Conservation (phyloP, 2,113 vertebrate species). For the Eleginops maclovinus region DNA sequence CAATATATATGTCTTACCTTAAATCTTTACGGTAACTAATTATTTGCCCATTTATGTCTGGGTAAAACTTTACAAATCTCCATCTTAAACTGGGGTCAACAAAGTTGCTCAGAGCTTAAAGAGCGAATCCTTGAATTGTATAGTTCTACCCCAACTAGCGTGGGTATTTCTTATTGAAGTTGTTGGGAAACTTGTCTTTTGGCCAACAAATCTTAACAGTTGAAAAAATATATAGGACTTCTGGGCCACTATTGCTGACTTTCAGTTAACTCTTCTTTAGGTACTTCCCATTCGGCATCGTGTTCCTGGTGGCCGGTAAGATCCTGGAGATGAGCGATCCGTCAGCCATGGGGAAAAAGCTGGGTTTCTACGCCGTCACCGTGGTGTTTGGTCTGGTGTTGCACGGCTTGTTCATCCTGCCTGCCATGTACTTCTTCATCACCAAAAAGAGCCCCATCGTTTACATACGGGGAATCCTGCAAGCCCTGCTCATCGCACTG, state of each 20-base stretch:
- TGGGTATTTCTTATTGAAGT: background rate
- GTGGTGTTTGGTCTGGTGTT: conserved; percentile 95
- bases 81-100: background rate
- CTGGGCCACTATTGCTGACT: background rate
- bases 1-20: background rate
- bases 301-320: conserved; percentile 97
- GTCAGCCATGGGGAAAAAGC: conserved; percentile 92
- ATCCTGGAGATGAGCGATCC: conserved; percentile 99
- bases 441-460: conserved; percentile 98
- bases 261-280: conserved; percentile 68
- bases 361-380: conserved; percentile 95
- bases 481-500: conserved; percentile 95
- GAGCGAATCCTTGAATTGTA: background rate
- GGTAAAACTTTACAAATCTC: background rate
- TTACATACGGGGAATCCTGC: conserved; percentile 96
- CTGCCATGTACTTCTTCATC: conserved; percentile 96
- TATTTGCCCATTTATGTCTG: background rate
- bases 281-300: conserved; percentile 98
- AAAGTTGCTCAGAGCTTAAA: no score
- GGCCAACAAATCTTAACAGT: background rate
- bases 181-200: background rate
- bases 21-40: background rate
- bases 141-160: background rate
- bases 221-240: background rate
- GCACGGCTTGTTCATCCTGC: conserved; percentile 94